These are phyloP conservation scores for Agrotis clavis DNA, from an alignment of 2,888 invertebrate genomes.

Conservation along the genomic window DNA sequence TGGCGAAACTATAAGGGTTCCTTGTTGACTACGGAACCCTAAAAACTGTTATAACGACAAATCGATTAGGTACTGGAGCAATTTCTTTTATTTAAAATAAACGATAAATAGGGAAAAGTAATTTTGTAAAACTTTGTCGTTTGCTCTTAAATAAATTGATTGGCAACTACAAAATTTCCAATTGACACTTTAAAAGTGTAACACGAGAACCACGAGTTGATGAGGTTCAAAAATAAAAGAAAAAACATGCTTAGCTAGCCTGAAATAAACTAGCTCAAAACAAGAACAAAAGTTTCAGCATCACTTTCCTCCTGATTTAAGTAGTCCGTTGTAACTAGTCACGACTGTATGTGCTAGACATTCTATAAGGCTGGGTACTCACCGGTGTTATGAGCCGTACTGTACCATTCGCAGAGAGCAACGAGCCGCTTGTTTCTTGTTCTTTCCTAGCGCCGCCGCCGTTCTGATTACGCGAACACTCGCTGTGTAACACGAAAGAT, in stretches of 20 bases:
- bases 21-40: too few species aligned
- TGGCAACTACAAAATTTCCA: too few species aligned
- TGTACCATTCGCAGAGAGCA: too few species aligned
- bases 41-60: too few species aligned
- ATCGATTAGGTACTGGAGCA: not conserved
- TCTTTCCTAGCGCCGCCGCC: too few species aligned
- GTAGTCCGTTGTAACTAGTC: constrained; percentile 20
- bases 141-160: not conserved
- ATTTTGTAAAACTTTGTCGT: too few species aligned
- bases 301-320: constrained; percentile 12
- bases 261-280: not conserved
- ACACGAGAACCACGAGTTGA: not conserved
- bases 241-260: not conserved
- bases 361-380: not conserved
- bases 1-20: too few species aligned
- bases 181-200: not conserved
- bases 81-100: not conserved
- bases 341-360: constrained; percentile 37
- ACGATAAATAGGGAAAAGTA: not conserved
- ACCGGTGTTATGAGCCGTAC: too few species aligned
- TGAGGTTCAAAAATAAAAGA: not conserved
- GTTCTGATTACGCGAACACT: too few species aligned
- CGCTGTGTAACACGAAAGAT: too few species aligned
- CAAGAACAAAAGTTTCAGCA: constrained; percentile 11
- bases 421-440: too few species aligned